Percentiles rank a stretch among this genome's conserved stretches.
phyloP scores from a whole-genome alignment of 2,888 invertebrate genomes.

The Euphydryas editha region DNA sequence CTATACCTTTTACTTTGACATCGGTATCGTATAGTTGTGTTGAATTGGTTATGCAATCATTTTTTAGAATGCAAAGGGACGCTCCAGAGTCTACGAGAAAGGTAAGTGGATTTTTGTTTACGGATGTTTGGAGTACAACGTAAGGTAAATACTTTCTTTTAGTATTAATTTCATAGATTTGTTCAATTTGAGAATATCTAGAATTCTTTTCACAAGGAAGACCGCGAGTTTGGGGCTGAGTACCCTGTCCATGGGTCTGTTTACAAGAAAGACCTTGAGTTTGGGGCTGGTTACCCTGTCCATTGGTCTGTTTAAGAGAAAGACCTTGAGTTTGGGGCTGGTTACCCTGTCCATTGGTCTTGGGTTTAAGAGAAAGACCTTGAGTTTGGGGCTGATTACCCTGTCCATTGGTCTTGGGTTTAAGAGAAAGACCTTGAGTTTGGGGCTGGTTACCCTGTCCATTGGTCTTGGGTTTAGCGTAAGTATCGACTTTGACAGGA shows the following conservation, averaged over 20 bases:
- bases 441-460: not conserved
- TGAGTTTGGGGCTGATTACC: no score
- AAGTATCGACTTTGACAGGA: not conserved
- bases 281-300: constrained; percentile 17
- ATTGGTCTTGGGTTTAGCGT: not conserved
- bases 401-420: no score
- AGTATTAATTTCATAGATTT: not conserved
- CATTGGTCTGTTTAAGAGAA: not conserved
- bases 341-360: constrained; percentile 19
- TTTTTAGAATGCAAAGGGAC: no score
- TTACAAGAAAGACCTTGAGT: not conserved
- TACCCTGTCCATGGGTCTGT: no score
- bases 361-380: no score
- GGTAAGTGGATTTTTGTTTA: not conserved
- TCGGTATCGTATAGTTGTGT: no score
- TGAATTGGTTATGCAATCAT: no score
- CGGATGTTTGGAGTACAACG: not conserved
- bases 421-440: not conserved
- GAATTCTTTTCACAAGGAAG: no score
- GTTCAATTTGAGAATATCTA: not conserved
- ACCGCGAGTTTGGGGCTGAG: no score
- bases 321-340: constrained; percentile 19
- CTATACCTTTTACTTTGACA: no score
- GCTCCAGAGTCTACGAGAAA: not conserved
- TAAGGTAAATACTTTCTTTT: not conserved